Evolutionary conservation across 2,888 invertebrate species (phyloP).

Genomic region (Hirtodrosophila histrioides): DNA sequence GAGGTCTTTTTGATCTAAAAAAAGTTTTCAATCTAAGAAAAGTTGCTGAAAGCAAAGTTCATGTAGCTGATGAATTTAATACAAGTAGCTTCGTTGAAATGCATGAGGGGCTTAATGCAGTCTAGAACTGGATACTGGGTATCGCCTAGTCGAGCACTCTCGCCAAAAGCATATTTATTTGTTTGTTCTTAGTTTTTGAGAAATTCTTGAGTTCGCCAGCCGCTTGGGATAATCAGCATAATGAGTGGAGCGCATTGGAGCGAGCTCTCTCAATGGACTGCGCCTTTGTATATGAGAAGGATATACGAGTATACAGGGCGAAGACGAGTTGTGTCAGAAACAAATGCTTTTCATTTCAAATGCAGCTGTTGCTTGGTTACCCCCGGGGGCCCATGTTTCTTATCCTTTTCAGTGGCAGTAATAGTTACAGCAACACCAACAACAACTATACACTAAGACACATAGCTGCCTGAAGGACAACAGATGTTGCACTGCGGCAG

Average conservation of each 20-base stretch:
- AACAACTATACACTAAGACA: slow-evolving; percentile 24
- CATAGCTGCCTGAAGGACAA: slow-evolving; percentile 63
- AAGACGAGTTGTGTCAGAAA: slow-evolving; percentile 81
- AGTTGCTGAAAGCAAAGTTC: too few species aligned
- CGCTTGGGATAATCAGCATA: slow-evolving; percentile 77
- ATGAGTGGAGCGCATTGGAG: slow-evolving; percentile 77
- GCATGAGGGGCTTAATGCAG: too few species aligned
- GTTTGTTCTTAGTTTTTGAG: slow-evolving; percentile 56
- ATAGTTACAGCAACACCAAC: slow-evolving; percentile 11
- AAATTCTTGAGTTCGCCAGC: slow-evolving; percentile 56
- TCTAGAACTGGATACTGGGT: too few species aligned
- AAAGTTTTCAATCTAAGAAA: too few species aligned
- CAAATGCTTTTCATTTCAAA: slow-evolving; percentile 81
- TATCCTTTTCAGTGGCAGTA: slow-evolving; percentile 50
- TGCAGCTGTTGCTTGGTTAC: slow-evolving; percentile 73
- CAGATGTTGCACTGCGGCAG: slow-evolving; percentile 59
- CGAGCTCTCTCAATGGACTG: slow-evolving; percentile 69
- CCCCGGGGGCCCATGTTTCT: slow-evolving; percentile 58
- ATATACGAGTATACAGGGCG: slow-evolving; percentile 23
- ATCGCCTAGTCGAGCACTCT: too few species aligned
- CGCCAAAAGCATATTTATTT: too few species aligned
- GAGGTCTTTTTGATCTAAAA: too few species aligned
- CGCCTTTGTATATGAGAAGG: slow-evolving; percentile 34
- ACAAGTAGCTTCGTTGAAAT: too few species aligned
- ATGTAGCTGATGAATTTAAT: too few species aligned